Conservation (phyloP, 1,140 invertebrate genomes). For the Orius insidiosus region DNA sequence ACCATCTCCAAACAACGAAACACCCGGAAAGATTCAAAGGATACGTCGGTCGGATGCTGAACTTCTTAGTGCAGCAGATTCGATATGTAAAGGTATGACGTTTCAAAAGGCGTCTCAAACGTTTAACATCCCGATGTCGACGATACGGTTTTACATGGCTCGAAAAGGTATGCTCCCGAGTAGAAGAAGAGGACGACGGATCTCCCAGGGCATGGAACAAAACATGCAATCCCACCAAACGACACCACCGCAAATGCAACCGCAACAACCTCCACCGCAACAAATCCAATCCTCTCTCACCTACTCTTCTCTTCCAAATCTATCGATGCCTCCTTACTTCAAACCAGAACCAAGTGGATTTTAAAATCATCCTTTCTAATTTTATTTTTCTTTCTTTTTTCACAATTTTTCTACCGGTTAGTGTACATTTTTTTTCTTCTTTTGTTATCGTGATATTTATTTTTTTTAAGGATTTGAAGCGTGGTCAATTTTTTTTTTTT, state of each 20-base stretch:
- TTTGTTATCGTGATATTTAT: slow-evolving; percentile 3
- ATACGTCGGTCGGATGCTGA: slow-evolving; percentile 53
- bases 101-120: slow-evolving; percentile 67
- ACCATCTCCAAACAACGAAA: slow-evolving; percentile 15
- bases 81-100: slow-evolving; percentile 58
- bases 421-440: background rate
- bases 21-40: slow-evolving; percentile 23
- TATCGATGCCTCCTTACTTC: slow-evolving; percentile 11
- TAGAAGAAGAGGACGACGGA: slow-evolving; percentile 44
- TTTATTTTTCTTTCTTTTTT: background rate
- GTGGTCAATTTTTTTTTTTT: background rate
- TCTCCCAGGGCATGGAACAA: slow-evolving; percentile 28
- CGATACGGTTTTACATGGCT: slow-evolving; percentile 67
- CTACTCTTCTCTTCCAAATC: slow-evolving; percentile 6
- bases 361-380: background rate
- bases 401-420: background rate
- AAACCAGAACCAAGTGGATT: slow-evolving; percentile 12
- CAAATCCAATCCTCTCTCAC: slow-evolving; percentile 5
- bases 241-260: slow-evolving; percentile 14
- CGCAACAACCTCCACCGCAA: slow-evolving; percentile 9
- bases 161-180: slow-evolving; percentile 58
- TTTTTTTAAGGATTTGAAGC: slow-evolving; percentile 2
- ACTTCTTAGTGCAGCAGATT: slow-evolving; percentile 55
- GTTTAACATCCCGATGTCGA: slow-evolving; percentile 70
- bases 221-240: slow-evolving; percentile 20